A percentile compares a stretch with the other conserved stretches of the same genome.
Conservation (phyloP, 2,888 invertebrate species). For the Cinara cedri region DNA sequence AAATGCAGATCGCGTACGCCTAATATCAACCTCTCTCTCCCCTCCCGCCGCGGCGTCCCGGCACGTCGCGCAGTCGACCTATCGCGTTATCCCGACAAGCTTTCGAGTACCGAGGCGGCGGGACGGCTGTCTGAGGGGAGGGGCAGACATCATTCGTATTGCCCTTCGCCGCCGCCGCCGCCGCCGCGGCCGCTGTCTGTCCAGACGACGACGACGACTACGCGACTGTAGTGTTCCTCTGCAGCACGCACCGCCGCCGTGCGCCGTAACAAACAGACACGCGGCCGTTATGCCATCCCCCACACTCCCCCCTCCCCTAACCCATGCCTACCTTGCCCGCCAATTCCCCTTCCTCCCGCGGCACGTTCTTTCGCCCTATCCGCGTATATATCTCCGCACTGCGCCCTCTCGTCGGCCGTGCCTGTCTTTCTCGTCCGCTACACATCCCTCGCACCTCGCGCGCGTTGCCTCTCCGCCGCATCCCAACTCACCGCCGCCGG, state of each 20-base stretch:
- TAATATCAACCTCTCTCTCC: conserved; percentile 15
- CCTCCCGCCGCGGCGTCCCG: not conserved
- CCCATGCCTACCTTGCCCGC: too few relatives aligned
- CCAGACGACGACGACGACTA: not conserved
- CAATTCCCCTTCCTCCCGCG: too few relatives aligned
- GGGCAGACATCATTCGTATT: conserved; percentile 4
- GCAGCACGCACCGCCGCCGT: not conserved
- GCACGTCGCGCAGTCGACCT: not conserved
- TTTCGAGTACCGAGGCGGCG: not conserved
- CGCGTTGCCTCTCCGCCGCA: too few relatives aligned
- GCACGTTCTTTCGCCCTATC: too few relatives aligned
- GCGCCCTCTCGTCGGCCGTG: too few relatives aligned
- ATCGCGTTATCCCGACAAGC: not conserved
- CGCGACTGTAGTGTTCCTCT: not conserved
- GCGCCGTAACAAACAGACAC: not conserved
- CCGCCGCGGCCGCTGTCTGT: not conserved
- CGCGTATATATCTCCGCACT: too few relatives aligned
- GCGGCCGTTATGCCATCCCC: not conserved
- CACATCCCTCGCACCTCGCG: too few relatives aligned
- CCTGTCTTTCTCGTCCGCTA: too few relatives aligned
- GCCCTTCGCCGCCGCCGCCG: not conserved
- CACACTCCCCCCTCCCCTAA: too few relatives aligned
- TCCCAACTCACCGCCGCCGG: too few relatives aligned
- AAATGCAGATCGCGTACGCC: conserved; percentile 39
- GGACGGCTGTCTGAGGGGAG: not conserved